phyloP scores from a whole-genome alignment of 2,888 invertebrate genomes.

The Spodoptera picta region DNA sequence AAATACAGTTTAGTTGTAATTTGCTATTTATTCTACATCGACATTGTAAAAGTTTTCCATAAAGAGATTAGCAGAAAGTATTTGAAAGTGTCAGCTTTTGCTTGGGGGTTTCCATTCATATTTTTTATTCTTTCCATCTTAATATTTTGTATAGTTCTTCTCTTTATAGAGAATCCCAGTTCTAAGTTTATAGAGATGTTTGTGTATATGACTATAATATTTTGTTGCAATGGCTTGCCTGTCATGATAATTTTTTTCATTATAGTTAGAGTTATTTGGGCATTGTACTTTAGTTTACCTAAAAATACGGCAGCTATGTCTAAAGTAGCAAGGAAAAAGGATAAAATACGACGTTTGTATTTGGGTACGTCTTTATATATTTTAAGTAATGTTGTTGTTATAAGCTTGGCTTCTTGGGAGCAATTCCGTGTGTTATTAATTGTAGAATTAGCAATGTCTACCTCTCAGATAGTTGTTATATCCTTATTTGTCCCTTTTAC shows the following conservation, averaged over 20 bases:
- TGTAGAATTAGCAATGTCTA: too few relatives aligned
- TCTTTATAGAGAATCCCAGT: background rate
- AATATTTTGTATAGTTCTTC: background rate
- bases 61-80: background rate
- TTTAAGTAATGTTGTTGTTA: slow-evolving; percentile 19
- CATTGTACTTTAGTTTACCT: slow-evolving; percentile 6
- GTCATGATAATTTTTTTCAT: slow-evolving; percentile 5
- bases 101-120: slow-evolving; percentile 15
- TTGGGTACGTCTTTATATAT: slow-evolving; percentile 12
- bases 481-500: too few relatives aligned
- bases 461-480: too few relatives aligned
- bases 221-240: background rate
- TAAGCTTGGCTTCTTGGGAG: slow-evolving; percentile 17
- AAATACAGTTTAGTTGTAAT: slow-evolving; percentile 15
- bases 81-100: slow-evolving; percentile 19
- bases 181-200: background rate
- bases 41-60: slow-evolving; percentile 22
- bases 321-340: slow-evolving; percentile 7
- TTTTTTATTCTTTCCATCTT: background rate
- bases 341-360: slow-evolving; percentile 7
- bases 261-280: slow-evolving; percentile 6
- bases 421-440: too few relatives aligned
- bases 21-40: slow-evolving; percentile 16
- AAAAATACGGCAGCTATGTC: background rate
- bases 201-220: background rate